Conservation (phyloP, 2,888 invertebrate species). For the Drosophila robusta region DNA sequence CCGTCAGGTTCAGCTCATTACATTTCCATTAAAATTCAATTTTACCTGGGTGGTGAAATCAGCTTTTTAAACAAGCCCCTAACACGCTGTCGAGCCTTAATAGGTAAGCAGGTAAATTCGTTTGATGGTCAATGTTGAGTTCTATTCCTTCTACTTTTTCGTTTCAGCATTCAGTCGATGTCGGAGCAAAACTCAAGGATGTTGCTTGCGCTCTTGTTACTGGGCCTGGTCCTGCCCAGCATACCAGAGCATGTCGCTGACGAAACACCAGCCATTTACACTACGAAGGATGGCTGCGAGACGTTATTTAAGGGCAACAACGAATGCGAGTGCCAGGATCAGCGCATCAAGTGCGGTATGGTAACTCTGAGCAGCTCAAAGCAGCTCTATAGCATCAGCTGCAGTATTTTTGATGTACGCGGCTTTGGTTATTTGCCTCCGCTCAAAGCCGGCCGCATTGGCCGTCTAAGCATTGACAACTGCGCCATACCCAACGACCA, state of each 20-base stretch:
- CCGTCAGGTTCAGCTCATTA: not conserved
- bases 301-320: slow-evolving; percentile 52
- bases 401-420: slow-evolving; percentile 62
- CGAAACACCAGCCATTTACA: slow-evolving; percentile 34
- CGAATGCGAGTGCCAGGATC: slow-evolving; percentile 66
- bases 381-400: slow-evolving; percentile 54
- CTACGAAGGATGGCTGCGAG: slow-evolving; percentile 62
- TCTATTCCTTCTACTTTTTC: slow-evolving; percentile 6
- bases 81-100: slow-evolving; percentile 14
- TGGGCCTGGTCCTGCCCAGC: slow-evolving; percentile 24
- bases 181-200: slow-evolving; percentile 35
- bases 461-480: slow-evolving; percentile 50
- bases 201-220: slow-evolving; percentile 45
- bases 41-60: slow-evolving; percentile 32
- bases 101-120: slow-evolving; percentile 20
- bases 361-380: slow-evolving; percentile 56
- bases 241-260: slow-evolving; percentile 44
- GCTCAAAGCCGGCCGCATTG: slow-evolving; percentile 56
- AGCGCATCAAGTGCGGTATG: slow-evolving; percentile 67
- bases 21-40: slow-evolving; percentile 15
- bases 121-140: slow-evolving; percentile 14
- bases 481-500: slow-evolving; percentile 64
- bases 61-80: slow-evolving; percentile 23
- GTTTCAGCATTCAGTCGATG: slow-evolving; percentile 50
- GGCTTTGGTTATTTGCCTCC: slow-evolving; percentile 68